phyloP scores from a whole-genome alignment of 2,888 invertebrate genomes.

The Lacanobia oleracea region DNA sequence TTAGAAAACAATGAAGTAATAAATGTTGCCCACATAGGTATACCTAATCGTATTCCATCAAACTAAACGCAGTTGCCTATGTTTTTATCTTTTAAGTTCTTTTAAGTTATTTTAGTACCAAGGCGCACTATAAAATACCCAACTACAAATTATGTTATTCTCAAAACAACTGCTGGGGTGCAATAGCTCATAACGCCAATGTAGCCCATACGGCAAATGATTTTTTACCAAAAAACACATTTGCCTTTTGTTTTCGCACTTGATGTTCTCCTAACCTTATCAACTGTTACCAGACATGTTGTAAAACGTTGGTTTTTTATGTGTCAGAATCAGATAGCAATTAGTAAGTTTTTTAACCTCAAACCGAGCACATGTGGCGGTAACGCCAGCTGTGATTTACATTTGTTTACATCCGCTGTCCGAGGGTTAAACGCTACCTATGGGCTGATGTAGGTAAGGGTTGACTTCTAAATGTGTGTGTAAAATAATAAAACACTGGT shows the following conservation, averaged over 20 bases:
- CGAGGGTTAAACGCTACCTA: slow-evolving; percentile 80
- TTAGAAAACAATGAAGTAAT: too few relatives aligned
- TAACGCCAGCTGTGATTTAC: slow-evolving; percentile 76
- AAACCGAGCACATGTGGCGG: slow-evolving; percentile 80
- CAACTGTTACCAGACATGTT: slow-evolving; percentile 77
- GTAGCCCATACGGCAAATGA: too few relatives aligned
- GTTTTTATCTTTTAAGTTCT: too few relatives aligned
- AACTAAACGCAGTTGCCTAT: too few relatives aligned
- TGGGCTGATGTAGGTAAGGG: slow-evolving; percentile 58
- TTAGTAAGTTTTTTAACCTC: slow-evolving; percentile 80
- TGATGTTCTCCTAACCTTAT: slow-evolving; percentile 66
- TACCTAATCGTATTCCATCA: too few relatives aligned
- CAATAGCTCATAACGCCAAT: too few relatives aligned
- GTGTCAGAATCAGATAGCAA: slow-evolving; percentile 70
- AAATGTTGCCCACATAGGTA: too few relatives aligned
- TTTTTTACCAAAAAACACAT: too few relatives aligned
- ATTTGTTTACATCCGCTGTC: slow-evolving; percentile 86
- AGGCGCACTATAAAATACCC: too few relatives aligned
- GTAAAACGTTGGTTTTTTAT: slow-evolving; percentile 75
- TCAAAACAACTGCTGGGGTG: background rate
- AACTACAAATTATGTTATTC: too few relatives aligned
- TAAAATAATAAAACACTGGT: background rate
- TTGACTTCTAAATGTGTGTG: slow-evolving; percentile 54
- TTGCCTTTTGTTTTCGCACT: slow-evolving; percentile 63
- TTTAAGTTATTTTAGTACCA: too few relatives aligned